Evolutionary conservation across 2,113 vertebrate species (phyloP).

Genomic region (Potamarius usumacintae): DNA sequence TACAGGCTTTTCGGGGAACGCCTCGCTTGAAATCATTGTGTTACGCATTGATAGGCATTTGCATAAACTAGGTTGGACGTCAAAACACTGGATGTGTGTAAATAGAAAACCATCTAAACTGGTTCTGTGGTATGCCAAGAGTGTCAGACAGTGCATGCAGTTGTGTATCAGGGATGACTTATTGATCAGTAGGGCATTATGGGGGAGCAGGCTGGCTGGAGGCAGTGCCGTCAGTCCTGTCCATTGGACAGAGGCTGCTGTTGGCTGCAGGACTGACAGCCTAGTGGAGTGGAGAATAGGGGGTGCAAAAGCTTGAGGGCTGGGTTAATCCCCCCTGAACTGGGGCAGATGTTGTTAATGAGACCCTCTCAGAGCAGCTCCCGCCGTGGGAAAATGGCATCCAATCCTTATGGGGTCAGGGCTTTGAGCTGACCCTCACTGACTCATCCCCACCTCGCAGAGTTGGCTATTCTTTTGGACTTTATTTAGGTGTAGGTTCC

Average conservation of each 20-base stretch:
- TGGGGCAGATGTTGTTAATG: slow-evolving; percentile 81
- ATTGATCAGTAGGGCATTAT: slow-evolving; percentile 39
- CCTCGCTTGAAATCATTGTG: slow-evolving; percentile 49
- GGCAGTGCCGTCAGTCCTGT: slow-evolving; percentile 56
- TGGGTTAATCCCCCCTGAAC: slow-evolving; percentile 74
- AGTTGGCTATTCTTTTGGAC: slow-evolving; percentile 38
- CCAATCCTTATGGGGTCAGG: slow-evolving; percentile 78
- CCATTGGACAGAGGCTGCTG: slow-evolving; percentile 61
- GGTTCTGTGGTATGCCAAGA: slow-evolving; percentile 24
- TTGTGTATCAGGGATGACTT: not conserved
- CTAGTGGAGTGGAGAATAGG: slow-evolving; percentile 51
- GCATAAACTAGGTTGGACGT: slow-evolving; percentile 15
- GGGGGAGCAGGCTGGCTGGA: slow-evolving; percentile 51
- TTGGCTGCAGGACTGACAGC: slow-evolving; percentile 69
- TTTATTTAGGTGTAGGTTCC: slow-evolving; percentile 46
- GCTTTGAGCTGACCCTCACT: slow-evolving; percentile 73
- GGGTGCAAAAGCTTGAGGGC: slow-evolving; percentile 67
- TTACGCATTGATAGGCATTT: not conserved
- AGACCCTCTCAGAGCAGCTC: slow-evolving; percentile 78
- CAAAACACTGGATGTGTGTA: slow-evolving; percentile 39
- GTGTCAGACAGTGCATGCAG: slow-evolving; percentile 24
- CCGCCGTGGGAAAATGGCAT: slow-evolving; percentile 79
- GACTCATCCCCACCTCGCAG: slow-evolving; percentile 69
- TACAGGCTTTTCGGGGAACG: slow-evolving; percentile 59
- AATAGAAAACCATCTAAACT: slow-evolving; percentile 39